Base-by-base conservation (phyloP, 2,797 vertebrate species). In the Borostomias antarcticus region DNA sequence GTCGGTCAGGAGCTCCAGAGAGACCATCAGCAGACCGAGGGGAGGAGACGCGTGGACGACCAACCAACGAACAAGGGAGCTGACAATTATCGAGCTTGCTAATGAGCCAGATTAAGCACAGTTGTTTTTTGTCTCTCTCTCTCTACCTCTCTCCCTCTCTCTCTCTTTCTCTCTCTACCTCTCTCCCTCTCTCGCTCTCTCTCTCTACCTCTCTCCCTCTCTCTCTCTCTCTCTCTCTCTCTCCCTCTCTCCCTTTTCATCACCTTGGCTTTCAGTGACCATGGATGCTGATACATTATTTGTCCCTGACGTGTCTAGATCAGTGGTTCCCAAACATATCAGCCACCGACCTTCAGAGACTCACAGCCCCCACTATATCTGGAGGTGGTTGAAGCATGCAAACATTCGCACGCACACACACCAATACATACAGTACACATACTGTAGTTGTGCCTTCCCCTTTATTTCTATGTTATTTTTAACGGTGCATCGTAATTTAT, bases 1-100 rank as follows among this genome's bases (percentile, higher is more conserved):
- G 61, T 0, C 45, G 62, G 54, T 78, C 67, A 60, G 76, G 81
- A 76, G 76, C 84, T 83, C 67, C 61, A 57, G 65, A 80, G 61
- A 73, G 77, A 78, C 81, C 78, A 73, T 73, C 26, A 17, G 76
- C 21, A 33, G 9, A 35, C 19, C 21, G 7, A 23, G 30, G 72
- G 72, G 52, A 62, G 72, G 72, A 23, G 10, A 6, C 21, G 2
- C 2, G n/a, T 21, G 11, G 10, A 58, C 30, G 19, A 37, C 6
- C 6, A 28, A 29, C 25, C 25, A 29, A 28, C 28, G 26, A 29
- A 29, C 6, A 53, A 23, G 33, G 32, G 35, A 35, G 56, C 30
- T 21, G 17, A 29, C 1, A 2, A 26, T 35, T 19, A 54, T 5
- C 26, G 30, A 15, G 28, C 52, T 29, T 29, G 52, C 30, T 17